Evolutionary conservation across 2,113 vertebrate genomes (phyloP).

Genomic region (Jacana jacana): DNA sequence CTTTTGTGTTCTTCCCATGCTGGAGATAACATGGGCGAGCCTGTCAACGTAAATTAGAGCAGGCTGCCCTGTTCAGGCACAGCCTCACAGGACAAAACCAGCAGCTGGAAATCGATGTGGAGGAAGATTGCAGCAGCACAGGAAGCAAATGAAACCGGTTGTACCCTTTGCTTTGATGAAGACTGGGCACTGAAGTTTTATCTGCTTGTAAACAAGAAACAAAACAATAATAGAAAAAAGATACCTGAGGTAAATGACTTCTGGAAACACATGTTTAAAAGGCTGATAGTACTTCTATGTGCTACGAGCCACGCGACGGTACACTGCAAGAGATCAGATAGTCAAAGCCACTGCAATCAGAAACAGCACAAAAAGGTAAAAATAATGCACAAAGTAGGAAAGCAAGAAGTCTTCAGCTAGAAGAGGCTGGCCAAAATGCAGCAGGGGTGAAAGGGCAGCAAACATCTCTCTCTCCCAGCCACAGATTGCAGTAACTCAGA

Average conservation of each 20-base stretch:
- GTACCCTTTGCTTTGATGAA: neutral
- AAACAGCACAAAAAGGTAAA: neutral
- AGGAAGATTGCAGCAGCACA: neutral
- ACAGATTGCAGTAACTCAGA: neutral
- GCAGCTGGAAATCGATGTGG: neutral
- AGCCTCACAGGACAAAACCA: neutral
- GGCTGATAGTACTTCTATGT: neutral
- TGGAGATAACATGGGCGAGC: neutral
- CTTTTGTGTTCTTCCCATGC: neutral
- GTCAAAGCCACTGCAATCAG: neutral
- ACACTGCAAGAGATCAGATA: neutral
- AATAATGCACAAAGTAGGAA: neutral
- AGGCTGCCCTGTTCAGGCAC: neutral
- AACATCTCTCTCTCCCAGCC: neutral
- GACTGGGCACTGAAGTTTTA: neutral
- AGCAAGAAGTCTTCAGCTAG: neutral
- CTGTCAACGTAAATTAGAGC: neutral
- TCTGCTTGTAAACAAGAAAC: neutral
- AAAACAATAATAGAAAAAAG: neutral
- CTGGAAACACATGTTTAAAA: neutral
- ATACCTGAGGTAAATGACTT: neutral
- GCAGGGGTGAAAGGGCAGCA: neutral
- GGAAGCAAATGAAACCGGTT: neutral
- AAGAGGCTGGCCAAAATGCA: neutral
- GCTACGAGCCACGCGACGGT: rapidly evolving